A percentile compares a stretch with the other conserved stretches of the same genome.
Evolutionary conservation across 2,797 vertebrate species (phyloP).

Genomic region (Prunella strophiata): DNA sequence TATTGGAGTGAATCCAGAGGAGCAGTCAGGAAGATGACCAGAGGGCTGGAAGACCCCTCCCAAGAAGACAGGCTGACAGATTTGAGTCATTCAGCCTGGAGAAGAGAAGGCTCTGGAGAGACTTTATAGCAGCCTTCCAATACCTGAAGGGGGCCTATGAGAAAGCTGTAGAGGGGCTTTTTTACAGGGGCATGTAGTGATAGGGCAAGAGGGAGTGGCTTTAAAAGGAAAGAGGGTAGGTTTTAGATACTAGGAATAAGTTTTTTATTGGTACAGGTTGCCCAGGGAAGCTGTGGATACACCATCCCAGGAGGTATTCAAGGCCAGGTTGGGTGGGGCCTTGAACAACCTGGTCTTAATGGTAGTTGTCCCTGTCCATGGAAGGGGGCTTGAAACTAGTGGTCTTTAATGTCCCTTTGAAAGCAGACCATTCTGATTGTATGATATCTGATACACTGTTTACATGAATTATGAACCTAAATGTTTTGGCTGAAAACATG

Average conservation of each 20-base stretch:
- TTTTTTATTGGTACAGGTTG: neutral
- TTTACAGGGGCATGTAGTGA: neutral
- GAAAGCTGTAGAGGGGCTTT: neutral
- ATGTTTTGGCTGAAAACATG: neutral
- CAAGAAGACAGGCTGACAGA: neutral
- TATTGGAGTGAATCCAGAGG: neutral
- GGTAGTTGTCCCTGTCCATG: neutral
- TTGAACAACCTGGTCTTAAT: neutral
- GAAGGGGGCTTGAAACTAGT: neutral
- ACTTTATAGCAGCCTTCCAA: neutral
- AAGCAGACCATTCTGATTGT: neutral
- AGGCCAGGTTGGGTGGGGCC: neutral
- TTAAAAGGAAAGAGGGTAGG: neutral
- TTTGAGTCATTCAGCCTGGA: neutral
- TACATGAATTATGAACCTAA: neutral
- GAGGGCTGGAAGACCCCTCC: neutral
- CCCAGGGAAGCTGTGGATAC: neutral
- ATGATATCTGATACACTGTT: neutral
- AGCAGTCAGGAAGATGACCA: fast-evolving
- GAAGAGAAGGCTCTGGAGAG: neutral
- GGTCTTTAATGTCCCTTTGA: neutral
- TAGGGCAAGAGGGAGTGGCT: neutral
- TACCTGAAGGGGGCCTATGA: neutral
- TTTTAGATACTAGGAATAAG: neutral
- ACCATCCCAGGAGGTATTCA: neutral